Percentiles rank a stretch among this genome's conserved stretches.
Evolutionary conservation across 2,113 vertebrate genomes (phyloP).

Genomic region (Tragelaphus imberbis): DNA sequence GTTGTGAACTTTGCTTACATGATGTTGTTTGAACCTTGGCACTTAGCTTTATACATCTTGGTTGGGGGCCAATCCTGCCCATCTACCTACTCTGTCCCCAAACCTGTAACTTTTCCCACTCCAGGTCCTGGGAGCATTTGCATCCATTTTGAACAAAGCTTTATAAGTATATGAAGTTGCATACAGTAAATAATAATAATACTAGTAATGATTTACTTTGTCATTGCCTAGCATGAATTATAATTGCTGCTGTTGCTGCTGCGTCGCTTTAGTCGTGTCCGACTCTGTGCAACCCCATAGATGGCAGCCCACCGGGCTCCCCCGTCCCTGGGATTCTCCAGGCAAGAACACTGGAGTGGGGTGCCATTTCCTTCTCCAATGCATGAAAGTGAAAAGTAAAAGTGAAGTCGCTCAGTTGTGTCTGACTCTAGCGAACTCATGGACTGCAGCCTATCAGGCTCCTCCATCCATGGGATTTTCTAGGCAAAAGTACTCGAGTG

Average conservation of each 20-base stretch:
- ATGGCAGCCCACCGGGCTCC: too few relatives aligned
- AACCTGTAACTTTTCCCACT: not conserved
- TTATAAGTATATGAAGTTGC: not conserved
- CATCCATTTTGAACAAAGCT: conserved; percentile 13
- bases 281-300: too few relatives aligned
- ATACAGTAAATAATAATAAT: not conserved
- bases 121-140: not conserved
- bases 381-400: too few relatives aligned
- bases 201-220: conserved; percentile 13
- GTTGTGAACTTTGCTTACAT: not conserved
- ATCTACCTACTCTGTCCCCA: not conserved
- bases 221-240: not conserved
- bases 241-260: not conserved
- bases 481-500: too few relatives aligned
- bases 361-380: too few relatives aligned
- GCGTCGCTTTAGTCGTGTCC: too few relatives aligned
- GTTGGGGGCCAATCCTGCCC: not conserved
- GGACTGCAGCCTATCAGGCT: too few relatives aligned
- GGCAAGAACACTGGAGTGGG: too few relatives aligned
- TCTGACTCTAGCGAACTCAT: too few relatives aligned
- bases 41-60: not conserved
- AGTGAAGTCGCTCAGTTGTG: too few relatives aligned
- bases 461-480: too few relatives aligned
- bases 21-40: not conserved
- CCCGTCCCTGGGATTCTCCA: too few relatives aligned